Conservation (phyloP, 2,888 invertebrate genomes). For the Epinotia ramella region DNA sequence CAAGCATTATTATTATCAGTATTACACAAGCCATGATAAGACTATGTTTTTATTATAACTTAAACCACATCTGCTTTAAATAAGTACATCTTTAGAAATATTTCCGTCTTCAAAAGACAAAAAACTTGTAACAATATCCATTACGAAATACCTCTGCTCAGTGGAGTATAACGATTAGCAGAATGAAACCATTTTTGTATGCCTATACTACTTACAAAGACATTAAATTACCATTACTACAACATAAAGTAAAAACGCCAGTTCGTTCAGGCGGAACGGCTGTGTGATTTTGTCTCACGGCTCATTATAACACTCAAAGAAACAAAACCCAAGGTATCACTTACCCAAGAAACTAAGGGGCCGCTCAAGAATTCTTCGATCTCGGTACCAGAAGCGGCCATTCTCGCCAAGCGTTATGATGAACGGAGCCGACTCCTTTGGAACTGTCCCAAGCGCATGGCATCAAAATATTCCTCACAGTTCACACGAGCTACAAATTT, state of each 20-base stretch:
- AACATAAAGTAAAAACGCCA: constrained; percentile 48
- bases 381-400: constrained; percentile 88
- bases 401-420: constrained; percentile 77
- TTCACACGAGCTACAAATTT: constrained; percentile 58
- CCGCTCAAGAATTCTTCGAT: constrained; percentile 94
- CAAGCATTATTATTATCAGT: not conserved
- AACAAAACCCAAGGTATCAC: constrained; percentile 78
- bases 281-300: constrained; percentile 69
- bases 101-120: constrained; percentile 1
- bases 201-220: constrained; percentile 38
- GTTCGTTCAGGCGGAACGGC: constrained; percentile 68
- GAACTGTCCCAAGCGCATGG: constrained; percentile 68
- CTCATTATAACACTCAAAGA: constrained; percentile 64
- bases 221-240: constrained; percentile 44
- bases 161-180: constrained; percentile 52
- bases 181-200: constrained; percentile 35
- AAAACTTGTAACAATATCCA: constrained; percentile 44
- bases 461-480: constrained; percentile 64
- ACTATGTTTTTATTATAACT: constrained; percentile 9
- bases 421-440: constrained; percentile 68
- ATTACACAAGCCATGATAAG: constrained; percentile 11
- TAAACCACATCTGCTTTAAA: not conserved
- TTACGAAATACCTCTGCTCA: constrained; percentile 52
- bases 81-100: constrained; percentile 9
- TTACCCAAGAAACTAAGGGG: constrained; percentile 94